Percentiles rank a stretch among this genome's conserved stretches.
These are phyloP conservation scores for Probosciger aterrimus DNA, from an alignment of 2,113 vertebrate species.

Conservation along the genomic window DNA sequence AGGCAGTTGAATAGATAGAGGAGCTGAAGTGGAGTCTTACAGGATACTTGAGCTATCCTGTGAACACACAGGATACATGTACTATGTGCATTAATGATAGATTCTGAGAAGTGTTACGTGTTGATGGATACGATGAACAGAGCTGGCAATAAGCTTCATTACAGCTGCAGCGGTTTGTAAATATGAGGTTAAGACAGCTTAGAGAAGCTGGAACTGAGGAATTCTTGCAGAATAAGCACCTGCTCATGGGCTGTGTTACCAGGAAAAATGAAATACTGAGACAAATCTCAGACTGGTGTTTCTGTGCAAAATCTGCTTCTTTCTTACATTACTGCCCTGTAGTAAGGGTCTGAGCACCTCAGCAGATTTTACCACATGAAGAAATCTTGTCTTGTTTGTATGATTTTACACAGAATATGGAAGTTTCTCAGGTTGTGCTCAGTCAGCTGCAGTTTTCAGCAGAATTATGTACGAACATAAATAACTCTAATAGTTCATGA, in stretches of 20 bases:
- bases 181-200: not conserved
- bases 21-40: not conserved
- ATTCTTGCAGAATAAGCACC: not conserved
- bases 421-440: not conserved
- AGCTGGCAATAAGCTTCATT: not conserved
- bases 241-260: not conserved
- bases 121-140: not conserved
- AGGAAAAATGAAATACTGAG: not conserved
- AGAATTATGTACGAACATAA: not conserved
- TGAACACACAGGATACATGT: not conserved
- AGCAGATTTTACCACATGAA: not conserved
- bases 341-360: not conserved
- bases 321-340: not conserved
- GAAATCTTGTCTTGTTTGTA: not conserved
- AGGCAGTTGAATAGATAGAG: not conserved
- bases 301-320: not conserved
- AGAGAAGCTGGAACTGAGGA: not conserved
- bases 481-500: conserved; percentile 24
- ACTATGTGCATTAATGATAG: not conserved
- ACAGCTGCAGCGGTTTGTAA: not conserved
- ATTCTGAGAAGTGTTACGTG: not conserved
- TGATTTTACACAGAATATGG: not conserved
- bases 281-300: not conserved
- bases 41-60: not conserved
- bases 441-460: conserved; percentile 8